Base-by-base conservation (phyloP, 2,888 invertebrate genomes). In the Erebia palarica region DNA sequence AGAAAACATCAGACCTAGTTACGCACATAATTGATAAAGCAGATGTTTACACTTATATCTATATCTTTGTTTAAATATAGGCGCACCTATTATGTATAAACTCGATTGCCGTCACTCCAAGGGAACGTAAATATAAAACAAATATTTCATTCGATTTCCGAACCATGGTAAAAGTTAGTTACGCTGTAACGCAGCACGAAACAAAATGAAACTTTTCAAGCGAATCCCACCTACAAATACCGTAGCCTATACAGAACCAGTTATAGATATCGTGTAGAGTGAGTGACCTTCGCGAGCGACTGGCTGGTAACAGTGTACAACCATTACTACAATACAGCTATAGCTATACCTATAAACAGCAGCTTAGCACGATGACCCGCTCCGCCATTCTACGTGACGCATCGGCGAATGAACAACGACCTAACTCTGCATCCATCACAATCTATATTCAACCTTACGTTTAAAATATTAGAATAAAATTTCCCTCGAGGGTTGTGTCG, bases 281-380 rank as follows among this genome's bases (percentile, higher is more conserved):
- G 84, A 82, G 86, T 89, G 91, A 91, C 91, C 91, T 91, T 91
- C 91, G 88, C 81, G 76, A 76, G 72, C 77, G 76, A 80, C 89
- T 21, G 89, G 88, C 87, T 89, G 90, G 91, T 86, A 91, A 90
- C 91, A 73, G 74, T 44, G 73, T 68, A 70, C 74, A 65, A 67
- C 65, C 58, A 68, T 51, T 47, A 59, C 67, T 59, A 70, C 65
- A 47, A 47, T 82, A 82, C 80, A 80, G 78, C 82, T 83, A 75
- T 81, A 76, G 75, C 78, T 58, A 77, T 79, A 53, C 58, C 61
- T 70, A 71, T 74, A 70, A 74, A 77, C 77, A 73, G 73, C 36
- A 69, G 83, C 83, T 81, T 82, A 86, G 91, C 88, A 86, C 91
- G 91, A 91, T 91, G 91, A 91, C 91, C 91, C 83, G 91, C 77